Conservation (phyloP, 2,888 invertebrate species). For the Oligia latruncula region DNA sequence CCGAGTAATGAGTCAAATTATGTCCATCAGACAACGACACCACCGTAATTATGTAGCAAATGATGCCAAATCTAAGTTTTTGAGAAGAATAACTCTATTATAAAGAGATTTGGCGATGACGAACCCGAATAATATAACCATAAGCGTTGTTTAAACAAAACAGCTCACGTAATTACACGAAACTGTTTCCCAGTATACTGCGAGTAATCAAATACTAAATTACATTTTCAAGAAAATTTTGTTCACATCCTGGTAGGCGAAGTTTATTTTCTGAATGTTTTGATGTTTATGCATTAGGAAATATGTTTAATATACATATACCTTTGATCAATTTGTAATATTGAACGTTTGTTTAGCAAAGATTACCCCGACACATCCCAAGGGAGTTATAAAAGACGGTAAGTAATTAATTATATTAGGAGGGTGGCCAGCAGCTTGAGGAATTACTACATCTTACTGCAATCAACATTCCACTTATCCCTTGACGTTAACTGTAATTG, state of each 20-base stretch:
- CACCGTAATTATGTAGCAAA: constrained; percentile 80
- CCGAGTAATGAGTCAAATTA: constrained; percentile 83
- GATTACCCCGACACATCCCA: not conserved
- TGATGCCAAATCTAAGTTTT: constrained; percentile 78
- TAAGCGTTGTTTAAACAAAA: constrained; percentile 74
- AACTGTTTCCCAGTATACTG: constrained; percentile 68
- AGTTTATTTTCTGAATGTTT: constrained; percentile 31
- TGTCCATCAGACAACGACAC: constrained; percentile 81
- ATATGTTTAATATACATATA: not conserved
- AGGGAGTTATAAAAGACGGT: not conserved
- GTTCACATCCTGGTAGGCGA: constrained; percentile 33
- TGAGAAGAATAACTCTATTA: constrained; percentile 83
- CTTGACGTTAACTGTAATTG: not conserved
- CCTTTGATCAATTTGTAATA: constrained; percentile 21
- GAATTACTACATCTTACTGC: not conserved
- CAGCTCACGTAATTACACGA: constrained; percentile 73
- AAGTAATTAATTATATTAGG: not conserved
- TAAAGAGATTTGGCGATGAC: constrained; percentile 86
- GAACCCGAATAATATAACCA: constrained; percentile 74
- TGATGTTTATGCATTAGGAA: constrained; percentile 15
- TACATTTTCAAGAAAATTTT: constrained; percentile 57
- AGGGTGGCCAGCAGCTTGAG: not conserved
- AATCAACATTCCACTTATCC: not conserved
- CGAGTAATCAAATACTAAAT: constrained; percentile 56
- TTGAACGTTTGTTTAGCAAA: not conserved